These are phyloP conservation scores for Elephantulus edwardii DNA, from an alignment of 2,113 vertebrate genomes.

Conservation along the genomic window DNA sequence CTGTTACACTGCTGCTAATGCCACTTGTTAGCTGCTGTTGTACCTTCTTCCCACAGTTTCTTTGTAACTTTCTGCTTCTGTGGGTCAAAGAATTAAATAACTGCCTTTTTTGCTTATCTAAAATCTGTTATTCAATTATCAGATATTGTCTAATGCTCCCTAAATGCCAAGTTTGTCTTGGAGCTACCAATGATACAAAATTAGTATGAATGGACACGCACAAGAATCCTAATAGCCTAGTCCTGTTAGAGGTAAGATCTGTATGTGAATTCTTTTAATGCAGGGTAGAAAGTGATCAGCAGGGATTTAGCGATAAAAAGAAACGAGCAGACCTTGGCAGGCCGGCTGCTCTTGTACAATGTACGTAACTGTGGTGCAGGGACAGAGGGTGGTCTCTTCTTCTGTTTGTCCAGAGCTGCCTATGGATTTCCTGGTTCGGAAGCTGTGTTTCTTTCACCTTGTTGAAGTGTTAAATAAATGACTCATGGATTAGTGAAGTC, in stretches of 20 bases:
- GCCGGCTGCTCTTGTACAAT: neutral
- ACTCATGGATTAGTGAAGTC: neutral
- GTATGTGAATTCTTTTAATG: constrained; percentile 21
- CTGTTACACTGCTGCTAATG: too few relatives aligned
- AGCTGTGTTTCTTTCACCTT: neutral
- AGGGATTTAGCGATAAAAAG: neutral
- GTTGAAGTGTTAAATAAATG: neutral
- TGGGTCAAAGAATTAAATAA: constrained; percentile 9
- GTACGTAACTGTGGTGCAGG: neutral
- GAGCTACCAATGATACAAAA: constrained; percentile 28
- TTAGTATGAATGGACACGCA: neutral
- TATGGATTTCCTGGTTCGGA: too few relatives aligned
- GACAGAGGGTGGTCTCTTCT: neutral
- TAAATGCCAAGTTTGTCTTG: neutral
- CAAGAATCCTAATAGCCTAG: too few relatives aligned
- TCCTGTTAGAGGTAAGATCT: neutral
- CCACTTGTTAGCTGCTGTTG: too few relatives aligned
- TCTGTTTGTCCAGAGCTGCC: too few relatives aligned
- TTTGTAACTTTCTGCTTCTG: neutral
- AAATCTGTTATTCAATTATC: constrained; percentile 12
- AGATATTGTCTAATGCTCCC: constrained; percentile 11
- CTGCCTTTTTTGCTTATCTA: too few relatives aligned
- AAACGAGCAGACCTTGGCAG: neutral
- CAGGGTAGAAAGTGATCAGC: constrained; percentile 7
- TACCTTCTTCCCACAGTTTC: too few relatives aligned